Percentiles rank a stretch among this genome's conserved stretches.
Evolutionary conservation across 2,797 vertebrate species (phyloP).

Genomic region (Acipenser transmontanus): DNA sequence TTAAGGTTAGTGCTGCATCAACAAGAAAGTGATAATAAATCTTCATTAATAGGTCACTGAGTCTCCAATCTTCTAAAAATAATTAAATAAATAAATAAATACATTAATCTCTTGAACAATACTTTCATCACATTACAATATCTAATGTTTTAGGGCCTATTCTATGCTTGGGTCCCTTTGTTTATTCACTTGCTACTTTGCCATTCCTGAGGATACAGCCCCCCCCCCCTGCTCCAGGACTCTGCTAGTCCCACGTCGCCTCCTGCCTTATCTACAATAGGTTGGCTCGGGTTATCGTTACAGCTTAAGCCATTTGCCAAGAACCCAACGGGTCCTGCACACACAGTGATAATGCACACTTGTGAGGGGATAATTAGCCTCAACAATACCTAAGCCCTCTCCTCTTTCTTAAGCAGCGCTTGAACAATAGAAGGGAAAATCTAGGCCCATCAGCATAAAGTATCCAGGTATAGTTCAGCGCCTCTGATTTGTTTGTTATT

Average conservation of each 20-base stretch:
- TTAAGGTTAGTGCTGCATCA: slow-evolving; percentile 1
- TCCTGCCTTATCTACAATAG: slow-evolving; percentile 37
- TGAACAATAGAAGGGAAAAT: slow-evolving; percentile 49
- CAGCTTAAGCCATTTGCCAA: slow-evolving; percentile 40
- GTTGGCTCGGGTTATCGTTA: slow-evolving; percentile 40
- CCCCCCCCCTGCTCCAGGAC: slow-evolving; percentile 9
- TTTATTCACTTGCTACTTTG: slow-evolving; percentile 52
- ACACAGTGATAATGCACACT: slow-evolving; percentile 43
- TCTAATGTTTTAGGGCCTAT: slow-evolving; percentile 30
- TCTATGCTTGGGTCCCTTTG: slow-evolving; percentile 46
- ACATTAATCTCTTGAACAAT: slow-evolving; percentile 5
- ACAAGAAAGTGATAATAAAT: slow-evolving; percentile 8
- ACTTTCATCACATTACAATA: slow-evolving; percentile 4
- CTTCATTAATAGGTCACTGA: slow-evolving; percentile 7
- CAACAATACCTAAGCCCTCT: slow-evolving; percentile 36
- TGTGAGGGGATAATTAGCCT: slow-evolving; percentile 42
- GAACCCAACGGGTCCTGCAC: slow-evolving; percentile 53
- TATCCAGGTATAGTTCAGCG: slow-evolving; percentile 48
- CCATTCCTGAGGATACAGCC: slow-evolving; percentile 35
- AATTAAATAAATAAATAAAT: neutral
- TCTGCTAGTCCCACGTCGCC: neutral
- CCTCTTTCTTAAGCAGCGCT: slow-evolving; percentile 50
- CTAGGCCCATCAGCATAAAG: slow-evolving; percentile 44
- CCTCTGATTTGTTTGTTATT: slow-evolving; percentile 46
- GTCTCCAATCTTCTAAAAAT: slow-evolving; percentile 10